These are phyloP conservation scores for Megamerina dolium DNA, from an alignment of 2,888 invertebrate species.

Conservation along the genomic window DNA sequence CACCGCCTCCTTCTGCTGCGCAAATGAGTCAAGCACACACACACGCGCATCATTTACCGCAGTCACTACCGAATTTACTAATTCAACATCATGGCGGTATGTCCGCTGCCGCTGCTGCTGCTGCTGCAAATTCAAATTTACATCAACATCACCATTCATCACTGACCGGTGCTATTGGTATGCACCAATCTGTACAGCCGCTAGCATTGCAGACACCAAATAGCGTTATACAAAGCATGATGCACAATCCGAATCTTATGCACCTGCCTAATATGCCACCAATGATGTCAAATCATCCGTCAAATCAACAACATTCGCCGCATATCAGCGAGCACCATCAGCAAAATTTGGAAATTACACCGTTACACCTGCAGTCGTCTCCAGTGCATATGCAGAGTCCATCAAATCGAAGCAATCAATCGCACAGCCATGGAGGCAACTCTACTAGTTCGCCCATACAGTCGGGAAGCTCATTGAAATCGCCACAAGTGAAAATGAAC, in stretches of 20 bases:
- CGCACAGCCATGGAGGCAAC: constrained; percentile 27
- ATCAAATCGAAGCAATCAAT: constrained; percentile 36
- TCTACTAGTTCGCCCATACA: constrained; percentile 22
- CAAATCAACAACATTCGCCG: constrained; percentile 23
- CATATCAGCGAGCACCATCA: constrained; percentile 29
- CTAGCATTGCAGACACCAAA: constrained; percentile 21
- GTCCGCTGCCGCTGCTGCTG: too few relatives aligned
- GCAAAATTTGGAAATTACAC: constrained; percentile 23
- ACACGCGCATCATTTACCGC: constrained; percentile 32
- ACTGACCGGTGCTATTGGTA: constrained; percentile 7
- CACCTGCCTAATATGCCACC: constrained; percentile 37
- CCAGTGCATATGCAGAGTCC: constrained; percentile 34
- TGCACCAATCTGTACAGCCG: constrained; percentile 1
- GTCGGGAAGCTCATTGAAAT: constrained; percentile 25
- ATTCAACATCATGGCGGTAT: constrained; percentile 32
- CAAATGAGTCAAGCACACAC: constrained; percentile 21
- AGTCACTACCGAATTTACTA: constrained; percentile 34
- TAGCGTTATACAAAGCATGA: constrained; percentile 39
- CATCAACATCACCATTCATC: constrained; percentile 26
- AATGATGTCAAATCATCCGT: constrained; percentile 25
- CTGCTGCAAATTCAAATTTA: constrained; percentile 13
- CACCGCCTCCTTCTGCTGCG: constrained; percentile 21
- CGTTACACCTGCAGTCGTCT: constrained; percentile 23
- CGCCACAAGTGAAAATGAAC: constrained; percentile 23
- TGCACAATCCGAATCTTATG: constrained; percentile 47